Base-by-base conservation (phyloP, 2,797 vertebrate genomes). In the Dipus sagitta region DNA sequence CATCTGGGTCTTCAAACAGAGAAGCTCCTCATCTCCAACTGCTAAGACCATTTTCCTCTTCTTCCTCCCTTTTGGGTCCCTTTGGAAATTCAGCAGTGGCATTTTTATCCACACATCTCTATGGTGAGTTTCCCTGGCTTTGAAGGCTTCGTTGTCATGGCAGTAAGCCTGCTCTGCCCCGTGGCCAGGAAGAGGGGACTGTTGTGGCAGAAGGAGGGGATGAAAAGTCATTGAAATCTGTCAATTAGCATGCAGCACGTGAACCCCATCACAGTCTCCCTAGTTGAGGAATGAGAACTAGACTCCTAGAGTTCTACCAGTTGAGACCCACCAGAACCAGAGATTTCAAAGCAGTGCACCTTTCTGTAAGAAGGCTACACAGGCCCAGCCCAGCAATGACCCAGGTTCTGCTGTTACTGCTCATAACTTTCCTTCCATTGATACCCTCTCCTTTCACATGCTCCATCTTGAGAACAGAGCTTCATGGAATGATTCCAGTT, bases 191-290 rank as follows among this genome's bases (percentile, higher is more conserved):
- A 95, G 96, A 97, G 93, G 81, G 90, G 90, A 95, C 94, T 96
- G 92, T 93, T 93, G 83, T 12, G 58, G n/a, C 38, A 24, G 89
- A 93, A 76, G 84, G 54, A 95, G 85, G 67, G 86, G 97, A 98
- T 97, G 98, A 98, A 98, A 99, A 99, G 98, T 99, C 98, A 98
- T 99, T 99, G 99, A 98, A 98, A 97, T 97, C 97, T 98, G 98
- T 97, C 97, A 98, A 98, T 99, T 99, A 99, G 99, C 98, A 99
- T 99, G 98, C 99, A 97, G 96, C 97, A 85, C 98, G 98, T 96
- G 97, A 93, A 96, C 95, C 91, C 92, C 62, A 0, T 84, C 85
- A 47, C 92, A 91, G 93, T 89, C 94, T 90, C 75, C 94, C 95
- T 96, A 8, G 2, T 60, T 32, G 17, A 72, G 90, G 60, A 7